Evolutionary conservation across 2,888 invertebrate species (phyloP).

Genomic region (Rotaria magnacalcarata): DNA sequence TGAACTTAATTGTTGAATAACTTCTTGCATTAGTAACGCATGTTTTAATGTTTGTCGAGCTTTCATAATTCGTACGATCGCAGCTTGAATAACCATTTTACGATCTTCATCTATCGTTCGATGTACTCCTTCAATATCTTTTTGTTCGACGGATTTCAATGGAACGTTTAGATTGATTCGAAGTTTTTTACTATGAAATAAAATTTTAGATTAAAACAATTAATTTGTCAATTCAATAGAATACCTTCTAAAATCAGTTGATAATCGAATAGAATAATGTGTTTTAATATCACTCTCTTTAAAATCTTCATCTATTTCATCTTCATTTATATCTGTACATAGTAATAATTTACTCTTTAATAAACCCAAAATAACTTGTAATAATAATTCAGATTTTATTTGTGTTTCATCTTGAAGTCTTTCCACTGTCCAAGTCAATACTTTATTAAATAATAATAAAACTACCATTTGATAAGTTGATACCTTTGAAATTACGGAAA

Average conservation of each 20-base stretch:
- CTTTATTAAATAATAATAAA: slow-evolving; percentile 85
- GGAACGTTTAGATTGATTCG: slow-evolving; percentile 96
- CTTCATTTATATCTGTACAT: no score
- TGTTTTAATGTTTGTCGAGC: slow-evolving; percentile 86
- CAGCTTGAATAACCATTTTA: slow-evolving; percentile 82
- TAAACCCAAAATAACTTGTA: slow-evolving; percentile 82
- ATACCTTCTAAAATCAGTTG: slow-evolving; percentile 58
- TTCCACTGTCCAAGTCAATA: slow-evolving; percentile 77
- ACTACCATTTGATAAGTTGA: slow-evolving; percentile 99
- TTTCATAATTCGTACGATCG: slow-evolving; percentile 76
- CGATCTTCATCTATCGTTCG: slow-evolving; percentile 98
- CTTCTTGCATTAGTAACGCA: slow-evolving; percentile 89
- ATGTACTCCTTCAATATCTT: slow-evolving; percentile 93
- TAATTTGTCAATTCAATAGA: slow-evolving; percentile 40
- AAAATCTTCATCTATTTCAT: slow-evolving; percentile 49
- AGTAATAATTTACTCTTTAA: slow-evolving; percentile 81
- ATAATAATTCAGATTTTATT: slow-evolving; percentile 68
- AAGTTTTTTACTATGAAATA: slow-evolving; percentile 75
- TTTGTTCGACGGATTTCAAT: slow-evolving; percentile 89
- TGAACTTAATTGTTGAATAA: slow-evolving; percentile 84
- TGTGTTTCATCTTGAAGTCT: slow-evolving; percentile 82
- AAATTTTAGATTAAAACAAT: no score
- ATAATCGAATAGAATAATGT: slow-evolving; percentile 53
- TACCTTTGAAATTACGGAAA: slow-evolving; percentile 64
- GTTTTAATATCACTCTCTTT: slow-evolving; percentile 49